phyloP scores from a whole-genome alignment of 1,140 invertebrate genomes.

The Cotesia typhae region DNA sequence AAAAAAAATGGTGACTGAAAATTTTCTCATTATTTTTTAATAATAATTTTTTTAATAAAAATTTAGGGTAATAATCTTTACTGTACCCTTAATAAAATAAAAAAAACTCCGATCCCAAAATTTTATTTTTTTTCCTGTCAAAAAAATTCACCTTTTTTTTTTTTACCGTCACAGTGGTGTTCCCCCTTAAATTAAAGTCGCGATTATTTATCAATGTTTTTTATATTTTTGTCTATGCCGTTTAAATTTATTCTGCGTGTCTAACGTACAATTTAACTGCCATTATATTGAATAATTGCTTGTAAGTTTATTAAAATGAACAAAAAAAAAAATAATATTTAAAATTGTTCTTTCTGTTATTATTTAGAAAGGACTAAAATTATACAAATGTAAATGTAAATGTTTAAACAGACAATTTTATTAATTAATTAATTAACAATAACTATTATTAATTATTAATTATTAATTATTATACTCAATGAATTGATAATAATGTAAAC shows the following conservation, averaged over 20 bases:
- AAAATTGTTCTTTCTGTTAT: slow-evolving; percentile 9
- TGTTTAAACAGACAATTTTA: not conserved
- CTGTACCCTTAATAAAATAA: too few species aligned
- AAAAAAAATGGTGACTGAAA: too few species aligned
- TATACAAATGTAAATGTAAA: slow-evolving; percentile 1
- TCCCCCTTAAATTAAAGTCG: too few species aligned
- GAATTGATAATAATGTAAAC: not conserved
- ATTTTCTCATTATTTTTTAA: too few species aligned
- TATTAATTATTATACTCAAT: not conserved
- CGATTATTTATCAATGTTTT: slow-evolving; percentile 1
- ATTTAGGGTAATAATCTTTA: too few species aligned
- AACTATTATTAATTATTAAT: not conserved
- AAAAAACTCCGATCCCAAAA: too few species aligned
- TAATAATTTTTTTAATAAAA: too few species aligned
- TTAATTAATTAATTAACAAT: too few species aligned
- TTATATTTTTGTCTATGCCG: slow-evolving; percentile 1
- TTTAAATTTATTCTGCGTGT: slow-evolving; percentile 6
- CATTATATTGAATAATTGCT: slow-evolving; percentile 10
- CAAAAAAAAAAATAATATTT: not conserved
- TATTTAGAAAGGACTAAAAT: not conserved
- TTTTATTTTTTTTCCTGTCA: too few species aligned
- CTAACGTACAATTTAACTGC: slow-evolving; percentile 18
- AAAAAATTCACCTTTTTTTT: too few species aligned
- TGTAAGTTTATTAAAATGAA: not conserved
- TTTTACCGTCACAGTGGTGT: too few species aligned